Evolutionary conservation across 2,888 invertebrate genomes (phyloP), one percentile per base, ranked within the genome.

Genomic region (Hypsopygia costalis): DNA sequence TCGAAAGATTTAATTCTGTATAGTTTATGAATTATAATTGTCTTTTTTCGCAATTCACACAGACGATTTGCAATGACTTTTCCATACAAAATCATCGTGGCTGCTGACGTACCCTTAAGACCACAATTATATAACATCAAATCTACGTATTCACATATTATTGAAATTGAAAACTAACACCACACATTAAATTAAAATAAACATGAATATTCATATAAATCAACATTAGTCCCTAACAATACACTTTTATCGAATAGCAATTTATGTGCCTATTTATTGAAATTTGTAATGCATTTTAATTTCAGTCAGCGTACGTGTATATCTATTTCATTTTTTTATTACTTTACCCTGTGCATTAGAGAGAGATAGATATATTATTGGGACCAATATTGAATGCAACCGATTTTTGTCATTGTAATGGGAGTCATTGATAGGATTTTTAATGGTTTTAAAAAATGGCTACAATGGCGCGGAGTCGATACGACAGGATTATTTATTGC

Each of bases 121-220:
- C 58, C 55, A 62, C 52, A 60, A 58, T n/a, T 55, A 62, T 73
- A 54, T 54, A 47, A 46, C 49, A 49, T 59, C 51, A 65, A 65
- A 60, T 52, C 55, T 60, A 64, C n/a, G 69, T 64, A 62, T 62
- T 63, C 58, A 69, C 57, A 64, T 55, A 56, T 52, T 50, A 56
- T 62, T 62, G 43, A 62, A 67, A 71, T 67, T 69, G 69, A 67
- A 68, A 65, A 55, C 56, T 46, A 64, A 63, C 59, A 55, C 55
- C 52, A 55, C 61, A 62, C 55, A 69, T 69, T 67, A 62, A 72
- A 75, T 67, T 72, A 73, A 75, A 70, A 63, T 55, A 58, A 63
- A 70, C 74, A 81, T 86, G 86, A 86, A 88, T 88, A 88, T 88
- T 87, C 87, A 88, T 86, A 86, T 87, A 87, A 87, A 85, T 88